These are phyloP conservation scores for Muscicapa comitata DNA, from an alignment of 2,797 vertebrate species.

Conservation along the genomic window DNA sequence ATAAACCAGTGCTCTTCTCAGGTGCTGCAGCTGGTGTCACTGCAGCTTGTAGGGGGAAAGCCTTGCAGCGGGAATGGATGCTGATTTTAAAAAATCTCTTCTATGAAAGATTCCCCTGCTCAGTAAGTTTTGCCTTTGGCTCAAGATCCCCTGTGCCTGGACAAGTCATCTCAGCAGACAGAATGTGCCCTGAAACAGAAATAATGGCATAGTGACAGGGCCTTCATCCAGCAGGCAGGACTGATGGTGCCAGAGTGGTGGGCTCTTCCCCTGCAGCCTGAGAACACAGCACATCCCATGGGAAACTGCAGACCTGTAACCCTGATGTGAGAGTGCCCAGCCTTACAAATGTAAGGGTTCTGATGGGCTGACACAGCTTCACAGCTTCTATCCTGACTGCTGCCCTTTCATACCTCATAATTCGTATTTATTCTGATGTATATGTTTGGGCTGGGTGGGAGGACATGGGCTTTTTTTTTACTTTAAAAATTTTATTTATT, in stretches of 20 bases:
- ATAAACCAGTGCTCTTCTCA: not conserved
- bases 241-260: accelerated
- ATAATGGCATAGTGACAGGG: not conserved
- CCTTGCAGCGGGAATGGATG: not conserved
- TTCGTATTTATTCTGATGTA: constrained; percentile 27
- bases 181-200: not conserved
- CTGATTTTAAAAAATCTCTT: not conserved
- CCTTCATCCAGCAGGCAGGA: not conserved
- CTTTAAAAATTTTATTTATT: not conserved
- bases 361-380: not conserved
- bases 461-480: not conserved
- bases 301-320: constrained; percentile 62
- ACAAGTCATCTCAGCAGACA: not conserved
- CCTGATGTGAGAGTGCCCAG: not conserved
- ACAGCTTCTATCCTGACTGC: constrained; percentile 4
- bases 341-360: not conserved
- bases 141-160: not conserved
- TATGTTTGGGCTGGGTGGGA: not conserved
- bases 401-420: constrained; percentile 27
- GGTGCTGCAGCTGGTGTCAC: not conserved
- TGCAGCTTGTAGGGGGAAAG: accelerated
- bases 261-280: not conserved
- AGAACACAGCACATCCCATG: not conserved
- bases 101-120: not conserved
- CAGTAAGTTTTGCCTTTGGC: not conserved